phyloP scores from a whole-genome alignment of 1,140 invertebrate genomes.

The Musca domestica region DNA sequence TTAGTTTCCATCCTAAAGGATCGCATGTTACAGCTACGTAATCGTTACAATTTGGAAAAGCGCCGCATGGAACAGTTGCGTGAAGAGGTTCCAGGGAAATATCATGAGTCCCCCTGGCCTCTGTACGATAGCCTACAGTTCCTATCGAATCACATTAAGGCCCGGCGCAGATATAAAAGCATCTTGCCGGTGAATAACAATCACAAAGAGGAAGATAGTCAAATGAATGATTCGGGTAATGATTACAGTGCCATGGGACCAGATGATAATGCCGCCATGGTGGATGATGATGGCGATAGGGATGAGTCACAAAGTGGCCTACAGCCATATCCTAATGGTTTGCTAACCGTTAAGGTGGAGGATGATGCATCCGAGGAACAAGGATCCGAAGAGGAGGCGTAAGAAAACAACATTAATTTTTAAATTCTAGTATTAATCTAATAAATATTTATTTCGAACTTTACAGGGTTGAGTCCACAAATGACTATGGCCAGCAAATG shows the following conservation, averaged over 20 bases:
- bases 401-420: conserved; percentile 10
- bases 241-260: background rate
- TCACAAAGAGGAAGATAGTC: too few relatives aligned
- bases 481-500: background rate
- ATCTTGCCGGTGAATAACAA: conserved; percentile 21
- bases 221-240: conserved; percentile 12
- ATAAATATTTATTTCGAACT: background rate
- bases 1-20: conserved; percentile 46
- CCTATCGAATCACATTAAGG: conserved; percentile 47
- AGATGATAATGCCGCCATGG: background rate
- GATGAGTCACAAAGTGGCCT: conserved; percentile 28
- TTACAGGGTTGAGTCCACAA: conserved; percentile 18
- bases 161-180: conserved; percentile 45
- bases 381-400: conserved; percentile 21
- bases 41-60: conserved; percentile 53
- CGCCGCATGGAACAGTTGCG: conserved; percentile 40
- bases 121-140: conserved; percentile 49
- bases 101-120: conserved; percentile 45
- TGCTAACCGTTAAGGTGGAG: conserved; percentile 26
- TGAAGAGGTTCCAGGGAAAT: conserved; percentile 27
- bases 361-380: conserved; percentile 20
- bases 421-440: background rate
- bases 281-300: conserved; percentile 23
- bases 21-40: conserved; percentile 49
- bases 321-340: conserved; percentile 20